These are phyloP conservation scores for Drosophila sulfurigaster DNA, from an alignment of 1,140 invertebrate species.

Conservation along the genomic window DNA sequence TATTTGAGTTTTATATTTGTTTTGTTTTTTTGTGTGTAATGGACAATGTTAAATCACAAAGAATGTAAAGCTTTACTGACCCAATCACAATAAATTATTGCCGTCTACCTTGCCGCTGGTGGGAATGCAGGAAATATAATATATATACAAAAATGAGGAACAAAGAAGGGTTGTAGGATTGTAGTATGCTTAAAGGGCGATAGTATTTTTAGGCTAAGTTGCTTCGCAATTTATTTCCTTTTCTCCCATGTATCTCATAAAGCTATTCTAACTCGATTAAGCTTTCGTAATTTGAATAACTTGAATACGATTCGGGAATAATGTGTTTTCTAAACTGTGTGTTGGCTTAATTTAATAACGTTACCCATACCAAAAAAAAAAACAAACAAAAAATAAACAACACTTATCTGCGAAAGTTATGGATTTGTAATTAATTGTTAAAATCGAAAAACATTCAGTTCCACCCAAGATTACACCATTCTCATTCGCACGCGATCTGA, in stretches of 20 bases:
- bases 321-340: neutral
- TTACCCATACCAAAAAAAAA: neutral
- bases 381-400: too few species aligned
- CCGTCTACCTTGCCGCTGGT: conserved; percentile 36
- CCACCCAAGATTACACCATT: conserved; percentile 89
- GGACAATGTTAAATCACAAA: conserved; percentile 1
- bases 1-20: neutral
- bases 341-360: neutral
- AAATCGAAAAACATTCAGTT: conserved; percentile 85
- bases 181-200: too few species aligned
- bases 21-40: neutral
- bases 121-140: conserved; percentile 21
- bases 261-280: too few species aligned
- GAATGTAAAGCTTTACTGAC: conserved; percentile 17
- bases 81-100: conserved; percentile 1
- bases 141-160: neutral
- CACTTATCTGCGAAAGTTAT: neutral
- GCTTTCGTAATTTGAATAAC: too few species aligned
- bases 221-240: too few species aligned
- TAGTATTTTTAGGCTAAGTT: too few species aligned
- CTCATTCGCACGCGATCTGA: conserved; percentile 88
- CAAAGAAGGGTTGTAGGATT: neutral
- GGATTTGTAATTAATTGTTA: conserved; percentile 9
- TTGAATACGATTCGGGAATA: too few species aligned
- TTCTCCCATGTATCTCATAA: too few species aligned